Conservation (phyloP, 2,797 vertebrate genomes). For the Acanthis flammea region DNA sequence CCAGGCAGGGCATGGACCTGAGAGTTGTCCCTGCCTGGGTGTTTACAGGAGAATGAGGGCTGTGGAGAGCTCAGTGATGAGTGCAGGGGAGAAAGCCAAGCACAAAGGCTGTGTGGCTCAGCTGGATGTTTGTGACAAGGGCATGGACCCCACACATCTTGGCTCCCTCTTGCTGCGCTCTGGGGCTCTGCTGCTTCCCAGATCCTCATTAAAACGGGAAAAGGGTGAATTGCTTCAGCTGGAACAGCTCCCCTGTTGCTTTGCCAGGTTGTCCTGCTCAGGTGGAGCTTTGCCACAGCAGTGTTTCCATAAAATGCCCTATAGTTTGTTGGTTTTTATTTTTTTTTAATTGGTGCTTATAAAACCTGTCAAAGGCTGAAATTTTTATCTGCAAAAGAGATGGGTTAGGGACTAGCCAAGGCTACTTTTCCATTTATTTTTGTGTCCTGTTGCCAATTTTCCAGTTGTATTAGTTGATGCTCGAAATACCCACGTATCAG, state of each 20-base stretch:
- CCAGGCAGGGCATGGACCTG: rapidly evolving
- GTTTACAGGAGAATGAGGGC: background rate
- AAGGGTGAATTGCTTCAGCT: background rate
- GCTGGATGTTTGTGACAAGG: background rate
- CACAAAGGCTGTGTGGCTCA: background rate
- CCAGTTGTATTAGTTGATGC: background rate
- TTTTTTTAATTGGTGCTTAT: background rate
- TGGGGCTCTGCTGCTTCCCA: background rate
- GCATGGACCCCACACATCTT: background rate
- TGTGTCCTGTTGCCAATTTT: background rate
- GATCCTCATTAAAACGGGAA: background rate
- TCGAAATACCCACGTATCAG: background rate
- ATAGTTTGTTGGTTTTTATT: background rate
- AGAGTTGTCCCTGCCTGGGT: background rate
- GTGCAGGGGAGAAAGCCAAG: background rate
- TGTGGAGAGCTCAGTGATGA: background rate
- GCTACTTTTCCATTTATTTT: background rate
- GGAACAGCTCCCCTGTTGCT: background rate
- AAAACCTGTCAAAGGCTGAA: background rate
- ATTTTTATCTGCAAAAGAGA: background rate
- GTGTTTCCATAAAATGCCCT: background rate
- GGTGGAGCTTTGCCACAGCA: background rate
- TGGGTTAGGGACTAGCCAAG: background rate
- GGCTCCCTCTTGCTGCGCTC: background rate
- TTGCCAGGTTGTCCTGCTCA: background rate